Evolutionary conservation across 35 echinoderm and acorn worm species (phyloP), one percentile per base, ranked within the genome.

Genomic region (Patiria miniata): DNA sequence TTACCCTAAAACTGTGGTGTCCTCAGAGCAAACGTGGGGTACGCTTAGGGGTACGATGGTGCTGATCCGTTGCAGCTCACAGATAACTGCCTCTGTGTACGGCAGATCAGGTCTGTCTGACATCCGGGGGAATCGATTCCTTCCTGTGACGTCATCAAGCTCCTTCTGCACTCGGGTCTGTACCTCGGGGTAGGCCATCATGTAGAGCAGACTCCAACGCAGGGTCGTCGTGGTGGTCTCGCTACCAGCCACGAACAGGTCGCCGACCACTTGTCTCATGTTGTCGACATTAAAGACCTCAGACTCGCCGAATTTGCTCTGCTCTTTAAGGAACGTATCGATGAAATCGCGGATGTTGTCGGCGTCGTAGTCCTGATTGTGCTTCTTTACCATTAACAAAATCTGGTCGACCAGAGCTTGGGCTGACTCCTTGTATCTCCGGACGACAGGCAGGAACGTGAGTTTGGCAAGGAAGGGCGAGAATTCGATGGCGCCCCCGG

Each of bases 211-310:
- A 8, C 61, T 82, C 89, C 89, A 91, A 7, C 39, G 59, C 5
- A 91, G 82, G 1, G 89, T 91, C 6, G 82, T 86, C 16, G 57
- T 52, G 2, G 89, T 84, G 7, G 89, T 83, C 57, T 83, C 87
- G 6, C 52, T 83, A 14, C 87, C 87, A 69, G 87, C 87, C 29
- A 58, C 79, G 79, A 90, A 90, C 21, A 90, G 55, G 65, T 90
- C 87, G 8, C 51, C 42, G 5, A 83, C 52, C n/a, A 83, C 40
- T n/a, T 18, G 36, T 18, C 39, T 21, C 53, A 83, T 22, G 34
- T 83, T 83, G 16, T 83, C 79, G 0, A 0, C 55, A 26, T 90
- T 52, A n/a, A 83, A 83, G 8, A 53, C 81, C 21, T 22, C 81
- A 26, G 40, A 83, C 16, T 21, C n/a, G 22, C 40, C 36, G 19